These are phyloP conservation scores for Drosophila vallismaia DNA, from an alignment of 2,888 invertebrate genomes.

Conservation along the genomic window DNA sequence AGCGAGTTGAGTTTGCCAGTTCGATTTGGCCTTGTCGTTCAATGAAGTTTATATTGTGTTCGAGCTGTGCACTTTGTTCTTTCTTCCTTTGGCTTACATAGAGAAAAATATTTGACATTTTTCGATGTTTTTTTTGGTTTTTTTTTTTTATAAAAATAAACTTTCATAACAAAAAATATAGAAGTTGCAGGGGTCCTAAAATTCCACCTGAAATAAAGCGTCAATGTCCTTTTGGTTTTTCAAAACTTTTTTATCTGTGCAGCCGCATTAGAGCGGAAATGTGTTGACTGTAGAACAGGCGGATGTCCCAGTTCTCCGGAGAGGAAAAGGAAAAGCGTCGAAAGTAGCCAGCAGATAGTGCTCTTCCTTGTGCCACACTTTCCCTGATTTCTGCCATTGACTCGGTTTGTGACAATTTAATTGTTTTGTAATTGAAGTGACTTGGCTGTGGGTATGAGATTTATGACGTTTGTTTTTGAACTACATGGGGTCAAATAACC, in stretches of 20 bases:
- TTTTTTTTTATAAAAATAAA: background rate
- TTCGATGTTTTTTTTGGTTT: background rate
- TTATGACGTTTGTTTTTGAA: constrained; percentile 35
- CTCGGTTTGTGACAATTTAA: constrained; percentile 73
- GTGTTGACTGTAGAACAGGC: constrained; percentile 31
- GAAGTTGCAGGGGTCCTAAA: background rate
- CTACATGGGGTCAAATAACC: background rate
- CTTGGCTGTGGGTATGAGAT: constrained; percentile 57
- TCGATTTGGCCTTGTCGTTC: constrained; percentile 69
- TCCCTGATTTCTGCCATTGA: constrained; percentile 5
- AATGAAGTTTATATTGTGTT: constrained; percentile 63
- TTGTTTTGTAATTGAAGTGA: constrained; percentile 73
- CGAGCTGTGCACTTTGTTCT: constrained; percentile 67
- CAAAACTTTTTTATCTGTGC: constrained; percentile 8
- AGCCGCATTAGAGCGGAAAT: constrained; percentile 54
- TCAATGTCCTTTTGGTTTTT: background rate
- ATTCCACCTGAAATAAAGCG: background rate
- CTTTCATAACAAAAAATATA: background rate
- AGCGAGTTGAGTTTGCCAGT: constrained; percentile 43
- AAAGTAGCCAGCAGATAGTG: constrained; percentile 29
- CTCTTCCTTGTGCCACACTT: constrained; percentile 19
- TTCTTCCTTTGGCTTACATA: constrained; percentile 47
- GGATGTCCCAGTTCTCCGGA: constrained; percentile 30
- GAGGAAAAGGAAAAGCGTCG: constrained; percentile 14
- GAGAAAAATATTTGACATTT: background rate